Evolutionary conservation across 2,888 invertebrate species (phyloP).

Genomic region (Thereva nobilitata): DNA sequence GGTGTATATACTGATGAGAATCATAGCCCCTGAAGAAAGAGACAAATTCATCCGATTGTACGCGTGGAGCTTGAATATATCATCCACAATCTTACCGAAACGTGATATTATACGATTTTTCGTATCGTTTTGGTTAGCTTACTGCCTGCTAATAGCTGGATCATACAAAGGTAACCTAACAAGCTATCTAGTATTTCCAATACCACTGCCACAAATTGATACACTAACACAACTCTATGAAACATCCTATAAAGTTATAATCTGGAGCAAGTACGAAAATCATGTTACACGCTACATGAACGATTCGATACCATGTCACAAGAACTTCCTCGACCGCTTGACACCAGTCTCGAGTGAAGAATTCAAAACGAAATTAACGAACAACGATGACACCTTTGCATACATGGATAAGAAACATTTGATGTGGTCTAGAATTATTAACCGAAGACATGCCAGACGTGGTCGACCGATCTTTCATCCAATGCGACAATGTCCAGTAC

Average conservation of each 20-base stretch:
- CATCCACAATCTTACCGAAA: conserved; percentile 43
- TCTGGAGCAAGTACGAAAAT: conserved; percentile 54
- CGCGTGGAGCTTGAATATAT: conserved; percentile 48
- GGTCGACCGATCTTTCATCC: conserved; percentile 61
- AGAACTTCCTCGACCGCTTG: background rate
- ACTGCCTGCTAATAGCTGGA: conserved; percentile 53
- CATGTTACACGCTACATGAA: conserved; percentile 55
- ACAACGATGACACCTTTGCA: conserved; percentile 54
- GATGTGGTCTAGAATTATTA: conserved; percentile 47
- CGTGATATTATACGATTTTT: conserved; percentile 48
- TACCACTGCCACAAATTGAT: conserved; percentile 51
- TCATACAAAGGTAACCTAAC: conserved; percentile 56
- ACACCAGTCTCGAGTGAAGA: background rate
- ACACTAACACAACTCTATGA: conserved; percentile 48
- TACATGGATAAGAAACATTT: conserved; percentile 61
- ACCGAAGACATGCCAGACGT: conserved; percentile 48
- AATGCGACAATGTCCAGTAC: conserved; percentile 62
- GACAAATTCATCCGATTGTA: conserved; percentile 46
- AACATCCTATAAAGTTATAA: conserved; percentile 54
- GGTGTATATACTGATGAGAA: conserved; percentile 45
- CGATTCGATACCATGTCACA: conserved; percentile 44
- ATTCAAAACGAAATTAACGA: background rate
- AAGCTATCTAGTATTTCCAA: conserved; percentile 52
- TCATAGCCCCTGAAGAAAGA: conserved; percentile 38
- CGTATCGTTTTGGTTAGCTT: conserved; percentile 52